phyloP scores from a whole-genome alignment of 2,113 vertebrate species.

The Ctenomys sociabilis region DNA sequence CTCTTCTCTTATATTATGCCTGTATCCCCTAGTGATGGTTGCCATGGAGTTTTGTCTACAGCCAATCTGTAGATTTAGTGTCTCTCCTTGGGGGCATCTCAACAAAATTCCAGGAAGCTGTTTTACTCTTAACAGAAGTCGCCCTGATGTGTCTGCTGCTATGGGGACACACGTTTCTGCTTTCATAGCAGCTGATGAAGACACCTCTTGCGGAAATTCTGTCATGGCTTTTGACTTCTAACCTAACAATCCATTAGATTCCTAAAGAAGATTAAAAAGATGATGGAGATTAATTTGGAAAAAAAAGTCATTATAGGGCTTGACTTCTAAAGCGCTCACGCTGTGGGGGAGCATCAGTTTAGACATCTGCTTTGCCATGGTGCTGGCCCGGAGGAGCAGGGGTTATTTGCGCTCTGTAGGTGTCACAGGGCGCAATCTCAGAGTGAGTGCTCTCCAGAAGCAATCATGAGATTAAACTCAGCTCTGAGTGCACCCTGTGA shows the following conservation, averaged over 20 bases:
- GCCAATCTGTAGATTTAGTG: slow-evolving; percentile 6
- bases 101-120: background rate
- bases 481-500: background rate
- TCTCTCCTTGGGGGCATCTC: slow-evolving; percentile 9
- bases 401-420: background rate
- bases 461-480: background rate
- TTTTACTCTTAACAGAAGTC: background rate
- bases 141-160: background rate
- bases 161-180: background rate
- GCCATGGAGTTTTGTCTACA: slow-evolving; percentile 40
- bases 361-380: background rate
- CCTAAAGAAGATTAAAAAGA: background rate
- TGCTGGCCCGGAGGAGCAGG: background rate
- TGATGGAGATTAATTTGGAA: accelerated
- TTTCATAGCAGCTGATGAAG: background rate
- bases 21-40: background rate
- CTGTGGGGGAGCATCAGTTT: background rate
- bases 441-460: background rate
- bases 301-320: background rate
- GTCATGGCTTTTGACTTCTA: slow-evolving; percentile 52
- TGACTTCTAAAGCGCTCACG: background rate
- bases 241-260: slow-evolving; percentile 34
- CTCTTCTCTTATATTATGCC: background rate
- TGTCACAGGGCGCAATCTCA: background rate
- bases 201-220: background rate